These are phyloP conservation scores for Eriosoma lanigerum DNA, from an alignment of 1,140 invertebrate genomes.

Conservation along the genomic window DNA sequence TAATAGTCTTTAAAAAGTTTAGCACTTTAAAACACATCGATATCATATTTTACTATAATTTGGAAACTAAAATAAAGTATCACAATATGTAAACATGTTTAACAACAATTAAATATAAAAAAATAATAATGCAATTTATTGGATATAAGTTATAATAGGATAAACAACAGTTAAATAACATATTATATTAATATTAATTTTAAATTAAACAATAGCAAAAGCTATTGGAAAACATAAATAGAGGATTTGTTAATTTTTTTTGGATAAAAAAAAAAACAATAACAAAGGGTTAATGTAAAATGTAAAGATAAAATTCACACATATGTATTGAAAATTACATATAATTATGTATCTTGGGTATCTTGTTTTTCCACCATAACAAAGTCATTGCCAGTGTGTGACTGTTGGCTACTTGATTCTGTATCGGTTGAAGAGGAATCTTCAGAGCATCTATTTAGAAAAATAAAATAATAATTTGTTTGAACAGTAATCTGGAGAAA, in stretches of 20 bases:
- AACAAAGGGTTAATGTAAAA: constrained; percentile 47
- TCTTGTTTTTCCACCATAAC: constrained; percentile 73
- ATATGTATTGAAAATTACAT: not conserved
- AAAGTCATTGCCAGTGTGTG: constrained; percentile 77
- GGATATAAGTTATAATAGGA: constrained; percentile 42
- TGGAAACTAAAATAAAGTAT: not conserved
- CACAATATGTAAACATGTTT: not conserved
- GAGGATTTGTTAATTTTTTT: constrained; percentile 40
- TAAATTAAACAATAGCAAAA: constrained; percentile 34
- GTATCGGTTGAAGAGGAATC: constrained; percentile 62
- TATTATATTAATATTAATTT: constrained; percentile 28
- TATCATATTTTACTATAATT: not conserved
- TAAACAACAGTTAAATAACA: constrained; percentile 43
- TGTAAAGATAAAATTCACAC: not conserved
- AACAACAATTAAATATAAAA: constrained; percentile 31
- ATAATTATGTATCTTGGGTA: constrained; percentile 58
- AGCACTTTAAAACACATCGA: not conserved
- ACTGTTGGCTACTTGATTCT: constrained; percentile 69
- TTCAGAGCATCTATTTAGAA: constrained; percentile 56
- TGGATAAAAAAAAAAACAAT: constrained; percentile 7
- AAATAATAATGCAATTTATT: constrained; percentile 49
- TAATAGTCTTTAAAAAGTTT: too few relatives aligned
- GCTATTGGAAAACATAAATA: constrained; percentile 48
- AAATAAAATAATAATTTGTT: not conserved
- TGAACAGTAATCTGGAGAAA: too few relatives aligned